Conservation (phyloP, 2,797 vertebrate species). For the Schizothorax lantsangensis region DNA sequence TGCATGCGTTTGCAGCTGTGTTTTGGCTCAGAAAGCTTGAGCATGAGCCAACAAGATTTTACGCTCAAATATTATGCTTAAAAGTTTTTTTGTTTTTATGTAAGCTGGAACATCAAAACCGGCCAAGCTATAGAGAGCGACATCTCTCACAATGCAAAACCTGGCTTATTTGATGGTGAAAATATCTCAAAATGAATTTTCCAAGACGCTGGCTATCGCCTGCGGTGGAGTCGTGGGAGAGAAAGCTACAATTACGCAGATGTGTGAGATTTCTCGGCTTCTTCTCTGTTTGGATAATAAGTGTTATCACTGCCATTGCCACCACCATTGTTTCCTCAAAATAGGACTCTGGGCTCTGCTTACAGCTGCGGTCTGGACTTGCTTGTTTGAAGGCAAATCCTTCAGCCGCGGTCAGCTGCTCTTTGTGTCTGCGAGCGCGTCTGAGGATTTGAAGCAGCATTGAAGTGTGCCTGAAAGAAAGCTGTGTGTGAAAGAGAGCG, state of each 20-base stretch:
- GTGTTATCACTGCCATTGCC: slow-evolving; percentile 58
- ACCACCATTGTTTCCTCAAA: slow-evolving; percentile 19
- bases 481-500: background rate
- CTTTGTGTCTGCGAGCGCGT: slow-evolving; percentile 3
- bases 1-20: slow-evolving; percentile 2
- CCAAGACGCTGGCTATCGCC: background rate
- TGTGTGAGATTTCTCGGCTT: slow-evolving; percentile 50
- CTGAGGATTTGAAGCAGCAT: slow-evolving; percentile 2
- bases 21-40: background rate
- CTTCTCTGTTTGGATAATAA: slow-evolving; percentile 59
- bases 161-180: background rate
- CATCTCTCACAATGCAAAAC: background rate
- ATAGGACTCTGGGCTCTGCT: slow-evolving; percentile 42
- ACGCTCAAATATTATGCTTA: background rate
- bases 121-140: background rate
- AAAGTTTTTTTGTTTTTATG: background rate
- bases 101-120: background rate
- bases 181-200: background rate
- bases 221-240: background rate
- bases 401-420: slow-evolving; percentile 28
- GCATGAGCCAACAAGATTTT: slow-evolving; percentile 1
- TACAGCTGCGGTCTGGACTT: slow-evolving; percentile 56
- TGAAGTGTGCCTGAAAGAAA: background rate
- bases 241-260: slow-evolving; percentile 59
- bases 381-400: slow-evolving; percentile 33